Percentiles rank a stretch among this genome's conserved stretches.
These are phyloP conservation scores for Sisyra nigra DNA, from an alignment of 2,888 invertebrate genomes.

Conservation along the genomic window DNA sequence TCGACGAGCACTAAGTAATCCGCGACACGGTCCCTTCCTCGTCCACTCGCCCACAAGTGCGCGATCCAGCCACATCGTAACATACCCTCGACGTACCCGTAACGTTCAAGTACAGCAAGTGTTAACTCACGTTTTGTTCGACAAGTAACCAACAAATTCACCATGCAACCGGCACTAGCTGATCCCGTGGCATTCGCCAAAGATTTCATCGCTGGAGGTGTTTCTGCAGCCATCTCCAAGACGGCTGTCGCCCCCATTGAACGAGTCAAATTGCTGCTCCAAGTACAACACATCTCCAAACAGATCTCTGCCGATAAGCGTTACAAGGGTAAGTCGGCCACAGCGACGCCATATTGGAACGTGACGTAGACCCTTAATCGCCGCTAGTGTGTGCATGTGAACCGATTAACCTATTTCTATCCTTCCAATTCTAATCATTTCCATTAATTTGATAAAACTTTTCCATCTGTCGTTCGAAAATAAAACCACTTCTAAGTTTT, in stretches of 20 bases:
- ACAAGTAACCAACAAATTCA: background rate
- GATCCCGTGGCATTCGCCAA: slow-evolving; percentile 78
- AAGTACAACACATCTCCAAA: slow-evolving; percentile 88
- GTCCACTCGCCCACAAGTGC: slow-evolving; percentile 35
- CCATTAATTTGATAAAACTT: background rate
- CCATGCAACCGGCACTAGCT: slow-evolving; percentile 20
- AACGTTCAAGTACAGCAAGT: background rate
- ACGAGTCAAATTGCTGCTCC: slow-evolving; percentile 82
- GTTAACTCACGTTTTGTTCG: slow-evolving; percentile 1
- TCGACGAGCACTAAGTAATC: background rate
- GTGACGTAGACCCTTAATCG: background rate
- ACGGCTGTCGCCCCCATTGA: slow-evolving; percentile 92
- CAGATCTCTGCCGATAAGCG: slow-evolving; percentile 70
- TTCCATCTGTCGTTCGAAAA: too few species aligned
- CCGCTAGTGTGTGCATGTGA: background rate
- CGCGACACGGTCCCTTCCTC: background rate
- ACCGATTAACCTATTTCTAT: background rate
- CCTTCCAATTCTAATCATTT: background rate
- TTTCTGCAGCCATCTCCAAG: slow-evolving; percentile 87
- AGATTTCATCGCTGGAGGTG: slow-evolving; percentile 83
- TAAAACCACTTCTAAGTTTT: too few species aligned
- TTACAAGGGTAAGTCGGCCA: slow-evolving; percentile 60
- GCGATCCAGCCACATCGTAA: slow-evolving; percentile 27
- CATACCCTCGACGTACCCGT: background rate
- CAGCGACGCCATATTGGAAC: background rate